phyloP scores from a whole-genome alignment of 2,113 vertebrate species.

The Jaculus jaculus region DNA sequence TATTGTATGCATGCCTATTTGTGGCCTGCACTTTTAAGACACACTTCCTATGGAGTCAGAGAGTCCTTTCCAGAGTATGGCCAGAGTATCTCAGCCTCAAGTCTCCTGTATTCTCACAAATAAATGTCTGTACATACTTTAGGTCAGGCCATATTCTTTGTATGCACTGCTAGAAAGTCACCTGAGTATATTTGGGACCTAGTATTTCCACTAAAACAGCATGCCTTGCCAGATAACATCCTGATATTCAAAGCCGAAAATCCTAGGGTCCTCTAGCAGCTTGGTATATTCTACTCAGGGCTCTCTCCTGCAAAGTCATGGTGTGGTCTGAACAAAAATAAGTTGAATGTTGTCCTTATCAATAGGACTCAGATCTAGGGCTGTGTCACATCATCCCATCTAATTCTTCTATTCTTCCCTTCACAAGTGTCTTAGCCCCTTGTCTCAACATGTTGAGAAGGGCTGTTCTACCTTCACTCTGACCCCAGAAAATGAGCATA shows the following conservation, averaged over 20 bases:
- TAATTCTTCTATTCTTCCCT: background rate
- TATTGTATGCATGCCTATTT: background rate
- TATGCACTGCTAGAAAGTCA: background rate
- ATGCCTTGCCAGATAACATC: background rate
- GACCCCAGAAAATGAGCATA: background rate
- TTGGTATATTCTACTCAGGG: background rate
- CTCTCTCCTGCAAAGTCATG: background rate
- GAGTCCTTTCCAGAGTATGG: background rate
- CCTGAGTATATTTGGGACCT: background rate
- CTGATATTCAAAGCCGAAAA: background rate
- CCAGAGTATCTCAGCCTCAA: background rate
- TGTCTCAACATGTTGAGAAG: background rate
- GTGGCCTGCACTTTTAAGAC: slow-evolving; percentile 10
- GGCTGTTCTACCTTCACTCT: background rate
- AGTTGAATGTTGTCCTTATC: background rate
- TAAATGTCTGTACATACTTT: background rate
- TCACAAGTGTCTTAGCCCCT: background rate
- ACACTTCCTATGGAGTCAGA: background rate
- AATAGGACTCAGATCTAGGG: background rate
- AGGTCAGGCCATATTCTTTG: background rate
- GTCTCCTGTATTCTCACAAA: background rate
- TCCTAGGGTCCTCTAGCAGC: background rate
- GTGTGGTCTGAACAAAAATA: background rate
- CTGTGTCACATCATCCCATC: background rate
- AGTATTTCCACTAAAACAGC: background rate